Evolutionary conservation across 2,888 invertebrate species (phyloP).

Genomic region (Tanytarsus gracilentus): DNA sequence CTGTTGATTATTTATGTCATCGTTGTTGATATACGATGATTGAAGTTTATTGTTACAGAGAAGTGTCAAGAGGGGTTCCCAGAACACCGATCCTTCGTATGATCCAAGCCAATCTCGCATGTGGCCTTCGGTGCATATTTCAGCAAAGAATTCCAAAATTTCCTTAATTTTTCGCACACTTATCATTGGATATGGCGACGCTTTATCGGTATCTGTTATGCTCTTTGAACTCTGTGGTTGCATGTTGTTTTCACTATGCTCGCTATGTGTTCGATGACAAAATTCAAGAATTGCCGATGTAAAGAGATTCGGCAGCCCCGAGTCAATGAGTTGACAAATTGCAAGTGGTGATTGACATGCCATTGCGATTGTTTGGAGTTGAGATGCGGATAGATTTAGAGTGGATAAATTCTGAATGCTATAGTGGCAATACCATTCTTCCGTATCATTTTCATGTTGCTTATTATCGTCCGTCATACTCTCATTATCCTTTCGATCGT

Average conservation of each 20-base stretch:
- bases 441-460: conserved; percentile 42
- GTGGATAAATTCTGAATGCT: conserved; percentile 49
- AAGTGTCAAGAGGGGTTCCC: conserved; percentile 70
- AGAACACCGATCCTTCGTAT: conserved; percentile 70
- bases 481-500: conserved; percentile 45
- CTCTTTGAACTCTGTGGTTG: conserved; percentile 33
- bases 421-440: conserved; percentile 52
- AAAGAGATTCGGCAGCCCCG: conserved; percentile 58
- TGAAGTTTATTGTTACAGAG: conserved; percentile 53
- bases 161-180: conserved; percentile 52
- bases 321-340: conserved; percentile 65
- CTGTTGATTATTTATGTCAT: neutral
- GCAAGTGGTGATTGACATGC: conserved; percentile 74
- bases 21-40: conserved; percentile 8
- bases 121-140: conserved; percentile 59
- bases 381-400: conserved; percentile 51
- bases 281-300: conserved; percentile 52
- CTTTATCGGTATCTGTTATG: conserved; percentile 47
- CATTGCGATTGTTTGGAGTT: conserved; percentile 66
- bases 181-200: conserved; percentile 43
- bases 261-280: conserved; percentile 37
- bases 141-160: conserved; percentile 71
- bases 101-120: conserved; percentile 85
- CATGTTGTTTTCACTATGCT: neutral
- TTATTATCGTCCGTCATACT: conserved; percentile 65